A percentile compares a stretch with the other conserved stretches of the same genome.
These are phyloP conservation scores for Aptenodytes forsteri DNA, from an alignment of 2,113 vertebrate species.

Conservation along the genomic window DNA sequence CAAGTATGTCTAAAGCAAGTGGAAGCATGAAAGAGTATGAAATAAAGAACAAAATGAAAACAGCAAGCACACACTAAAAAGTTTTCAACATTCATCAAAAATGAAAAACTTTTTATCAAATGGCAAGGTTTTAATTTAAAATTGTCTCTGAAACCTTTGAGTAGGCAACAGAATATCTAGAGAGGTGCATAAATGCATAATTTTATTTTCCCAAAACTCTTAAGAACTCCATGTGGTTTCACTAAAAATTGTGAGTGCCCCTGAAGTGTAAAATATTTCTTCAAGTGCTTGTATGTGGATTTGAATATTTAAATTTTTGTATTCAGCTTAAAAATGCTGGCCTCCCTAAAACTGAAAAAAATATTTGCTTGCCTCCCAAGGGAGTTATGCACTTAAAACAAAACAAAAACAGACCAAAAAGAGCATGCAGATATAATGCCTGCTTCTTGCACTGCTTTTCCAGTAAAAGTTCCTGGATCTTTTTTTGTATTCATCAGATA, in stretches of 20 bases:
- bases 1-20: background rate
- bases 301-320: background rate
- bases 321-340: background rate
- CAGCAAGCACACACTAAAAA: background rate
- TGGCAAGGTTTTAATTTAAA: background rate
- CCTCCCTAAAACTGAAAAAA: background rate
- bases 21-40: background rate
- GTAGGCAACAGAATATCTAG: background rate
- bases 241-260: background rate
- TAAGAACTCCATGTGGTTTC: background rate
- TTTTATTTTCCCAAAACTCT: background rate
- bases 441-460: background rate
- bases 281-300: background rate
- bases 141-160: background rate
- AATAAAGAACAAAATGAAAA: background rate
- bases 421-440: background rate
- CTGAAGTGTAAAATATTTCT: background rate
- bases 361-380: background rate
- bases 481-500: background rate
- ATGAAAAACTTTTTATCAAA: background rate
- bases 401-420: background rate
- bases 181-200: background rate
- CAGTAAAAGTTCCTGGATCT: background rate
- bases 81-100: background rate
- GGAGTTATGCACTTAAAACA: background rate